Evolutionary conservation across 2,797 vertebrate species (phyloP), one percentile per base, ranked within the genome.

Genomic region (Anguilla obscura): DNA sequence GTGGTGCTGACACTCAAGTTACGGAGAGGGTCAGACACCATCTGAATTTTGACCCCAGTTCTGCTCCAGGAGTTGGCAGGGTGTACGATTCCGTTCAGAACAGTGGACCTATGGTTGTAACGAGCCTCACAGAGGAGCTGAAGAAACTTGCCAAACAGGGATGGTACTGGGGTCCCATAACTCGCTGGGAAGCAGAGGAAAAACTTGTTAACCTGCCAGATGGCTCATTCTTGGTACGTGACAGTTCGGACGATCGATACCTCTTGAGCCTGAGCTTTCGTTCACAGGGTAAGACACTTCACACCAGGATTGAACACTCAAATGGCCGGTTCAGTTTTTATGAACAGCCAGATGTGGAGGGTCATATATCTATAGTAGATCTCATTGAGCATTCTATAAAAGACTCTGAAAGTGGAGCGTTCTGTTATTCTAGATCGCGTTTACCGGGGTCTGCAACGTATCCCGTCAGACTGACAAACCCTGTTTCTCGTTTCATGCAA

Each of bases 161-260:
- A 89, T 99, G 99, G 99, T 99, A 99, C 96, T 99, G 99, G 99
- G 99, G 99, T 16, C 99, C 99, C 0, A 99, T 99, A 93, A 99
- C 99, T 1, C 97, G 98, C 84, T 99, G 98, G 98, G 99, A 99
- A 92, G 99, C 99, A 0, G 99, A 99, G 91, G 98, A 98, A 88
- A 99, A 99, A 93, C 94, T 99, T 86, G 94, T 97, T 79, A 98
- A 97, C 89, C 95, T 99, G 93, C 97, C 96, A 0, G 98, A 99
- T 9, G 98, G 99, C 84, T 99, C 99, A 0, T 99, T 99, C 93
- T 95, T 99, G 0, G 99, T 99, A 86, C 96, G 98, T 90, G 99
- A 99, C 92, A 99, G 99, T 93, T 99, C 98, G 0, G 99, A 99
- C 6, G 98, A 99, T 93, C 95, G 98, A 86, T 99, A 99, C 58